Conservation (phyloP, 2,797 vertebrate genomes). For the Smutsia gigantea region DNA sequence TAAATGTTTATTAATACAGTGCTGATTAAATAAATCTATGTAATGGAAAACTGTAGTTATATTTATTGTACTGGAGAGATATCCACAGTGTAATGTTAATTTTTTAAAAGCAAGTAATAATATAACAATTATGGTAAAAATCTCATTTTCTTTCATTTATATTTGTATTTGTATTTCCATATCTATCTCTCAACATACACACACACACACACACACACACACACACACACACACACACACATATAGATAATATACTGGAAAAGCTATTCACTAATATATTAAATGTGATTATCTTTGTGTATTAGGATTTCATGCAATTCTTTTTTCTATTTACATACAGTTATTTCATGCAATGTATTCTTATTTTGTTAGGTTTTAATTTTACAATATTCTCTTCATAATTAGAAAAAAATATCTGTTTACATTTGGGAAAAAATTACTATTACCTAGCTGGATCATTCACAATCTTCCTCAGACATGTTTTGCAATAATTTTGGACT, state of each 20-base stretch:
- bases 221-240: neutral
- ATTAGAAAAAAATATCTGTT: slow-evolving; percentile 1
- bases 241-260: slow-evolving; percentile 28
- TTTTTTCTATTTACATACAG: neutral
- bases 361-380: slow-evolving; percentile 27
- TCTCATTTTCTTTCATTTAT: neutral
- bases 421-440: neutral
- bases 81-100: neutral
- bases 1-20: neutral
- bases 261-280: neutral
- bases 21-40: slow-evolving; percentile 1
- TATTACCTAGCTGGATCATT: neutral
- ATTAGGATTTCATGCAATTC: neutral
- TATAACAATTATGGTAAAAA: neutral
- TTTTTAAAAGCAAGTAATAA: slow-evolving; percentile 21
- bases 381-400: slow-evolving; percentile 18
- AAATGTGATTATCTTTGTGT: slow-evolving; percentile 4
- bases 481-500: neutral
- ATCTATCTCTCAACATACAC: neutral
- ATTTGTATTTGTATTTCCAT: neutral
- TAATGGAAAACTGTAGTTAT: slow-evolving; percentile 52
- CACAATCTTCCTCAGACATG: neutral
- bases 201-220: neutral
- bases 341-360: neutral
- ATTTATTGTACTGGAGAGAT: slow-evolving; percentile 17